Evolutionary conservation across 2,888 invertebrate species (phyloP).

Genomic region (Agapetus fuscipes): DNA sequence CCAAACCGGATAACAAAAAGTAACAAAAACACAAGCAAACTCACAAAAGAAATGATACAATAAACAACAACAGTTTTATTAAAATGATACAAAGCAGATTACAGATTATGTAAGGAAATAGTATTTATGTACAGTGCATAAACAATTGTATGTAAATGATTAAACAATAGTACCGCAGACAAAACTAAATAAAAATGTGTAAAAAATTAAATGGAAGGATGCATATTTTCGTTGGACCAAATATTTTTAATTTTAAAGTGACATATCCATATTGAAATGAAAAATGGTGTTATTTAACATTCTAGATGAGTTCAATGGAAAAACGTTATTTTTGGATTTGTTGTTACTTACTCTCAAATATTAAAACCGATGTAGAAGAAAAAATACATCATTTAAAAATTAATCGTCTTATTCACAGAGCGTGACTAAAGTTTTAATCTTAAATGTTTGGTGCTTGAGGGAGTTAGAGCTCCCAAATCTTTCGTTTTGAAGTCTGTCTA

Average conservation of each 20-base stretch:
- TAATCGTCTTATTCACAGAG: constrained; percentile 26
- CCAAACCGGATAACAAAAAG: constrained; percentile 21
- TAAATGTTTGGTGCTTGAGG: constrained; percentile 20
- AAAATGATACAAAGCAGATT: neutral
- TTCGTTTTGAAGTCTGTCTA: constrained; percentile 21
- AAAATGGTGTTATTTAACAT: constrained; percentile 14
- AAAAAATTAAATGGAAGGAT: constrained; percentile 27
- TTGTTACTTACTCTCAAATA: too few relatives aligned
- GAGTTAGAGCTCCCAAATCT: constrained; percentile 26
- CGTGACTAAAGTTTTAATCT: constrained; percentile 12
- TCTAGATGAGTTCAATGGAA: constrained; percentile 19
- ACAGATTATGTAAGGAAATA: too few relatives aligned
- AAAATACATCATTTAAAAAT: too few relatives aligned
- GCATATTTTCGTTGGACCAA: constrained; percentile 28
- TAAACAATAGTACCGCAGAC: constrained; percentile 6
- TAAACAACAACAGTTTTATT: constrained; percentile 7
- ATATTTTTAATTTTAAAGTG: constrained; percentile 25
- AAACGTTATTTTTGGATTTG: constrained; percentile 22
- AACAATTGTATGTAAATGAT: constrained; percentile 10
- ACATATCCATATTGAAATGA: constrained; percentile 26
- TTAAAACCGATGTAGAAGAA: too few relatives aligned
- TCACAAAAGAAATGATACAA: constrained; percentile 14
- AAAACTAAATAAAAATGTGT: neutral
- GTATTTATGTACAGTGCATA: too few relatives aligned
- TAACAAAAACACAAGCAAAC: constrained; percentile 16